Base-by-base conservation (phyloP, 1,140 invertebrate species). In the Calosoma granatense region DNA sequence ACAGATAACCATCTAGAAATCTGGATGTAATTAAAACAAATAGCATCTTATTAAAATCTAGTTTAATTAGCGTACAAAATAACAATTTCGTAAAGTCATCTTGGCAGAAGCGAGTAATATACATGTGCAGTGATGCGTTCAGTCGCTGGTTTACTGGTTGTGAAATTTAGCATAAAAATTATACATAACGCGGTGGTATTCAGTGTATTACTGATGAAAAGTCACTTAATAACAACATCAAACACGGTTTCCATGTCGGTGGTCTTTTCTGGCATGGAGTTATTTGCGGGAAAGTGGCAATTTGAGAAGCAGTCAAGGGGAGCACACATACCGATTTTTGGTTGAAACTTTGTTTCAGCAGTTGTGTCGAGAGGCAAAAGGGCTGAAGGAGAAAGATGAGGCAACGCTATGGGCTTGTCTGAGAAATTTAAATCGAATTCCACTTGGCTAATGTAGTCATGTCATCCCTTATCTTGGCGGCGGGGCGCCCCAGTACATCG, bases 371-470 rank as follows among this genome's bases (percentile, higher is more conserved):
- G 6, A n/a, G 6, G n/a, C 6, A 36, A 36, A 36, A 36, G 26
- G 26, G 26, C n/a, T 36, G 6, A n/a, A 36, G n/a, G n/a, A 6
- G 26, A n/a, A 36, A 36, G n/a, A 6, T 36, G 6, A 36, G 26
- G 6, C n/a, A 36, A 36, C 26, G 26, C 26, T 36, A 36, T 47
- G 17, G 26, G 26, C 26, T 30, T 30, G 26, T 30, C 17, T 47
- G 9, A 47, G 41, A 47, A 9, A 47, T 47, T 47, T 17, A 12
- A 47, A 47, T 47, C 41, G 9, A 47, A 47, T 12, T 47, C 17
- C 17, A 47, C 41, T 47, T 47, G 41, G 26, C n/a, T 30, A 30
- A 30, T 30, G 26, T 30, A 30, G 26, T 47, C 41, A 47, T 47
- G 41, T 47, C 41, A 47, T 47, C 41, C 41, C 41, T 47, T 47